Base-by-base conservation (phyloP, 2,888 invertebrate species). In the Euzophera pinguis region DNA sequence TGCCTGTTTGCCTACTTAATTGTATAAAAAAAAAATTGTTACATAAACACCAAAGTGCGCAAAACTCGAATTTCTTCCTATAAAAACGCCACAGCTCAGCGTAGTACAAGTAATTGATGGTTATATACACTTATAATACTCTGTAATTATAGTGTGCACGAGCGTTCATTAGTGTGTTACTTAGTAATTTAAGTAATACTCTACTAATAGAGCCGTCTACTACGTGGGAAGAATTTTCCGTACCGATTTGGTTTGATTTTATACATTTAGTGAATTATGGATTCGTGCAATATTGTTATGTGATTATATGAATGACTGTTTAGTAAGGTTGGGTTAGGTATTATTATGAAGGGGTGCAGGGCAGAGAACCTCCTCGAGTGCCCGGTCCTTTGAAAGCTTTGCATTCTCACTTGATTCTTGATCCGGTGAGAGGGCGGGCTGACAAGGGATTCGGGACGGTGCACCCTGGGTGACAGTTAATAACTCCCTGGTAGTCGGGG, bases 121-220 rank as follows among this genome's bases (percentile, higher is more conserved):
- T 65, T 68, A 62, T 63, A 64, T 59, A 58, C 52, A 17, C 50
- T 56, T 57, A 59, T 69, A 64, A 66, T 69, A 65, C 66, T 55
- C 63, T 64, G 59, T 72, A 74, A 74, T 74, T 74, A 74, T 54
- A 69, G 53, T 52, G 53, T 52, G 60, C 57, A 66, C 61, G 63
- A 27, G 14, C 58, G 57, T 57, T 69, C 63, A 71, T 73, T 72
- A 72, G 71, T 66, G 65, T 63, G 64, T 73, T 71, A 66, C 68
- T 65, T 63, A 59, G 64, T 73, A 71, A 74, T 72, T 72, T 69
- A 59, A 64, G 61, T 68, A 66, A 73, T 73, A 68, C 54, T 50
- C 61, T 54, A 60, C 69, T 73, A 69, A 73, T 73, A 65, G 72
- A 73, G 72, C 69, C 64, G 69, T 73, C 39, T 9, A 14, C 60